Conservation (phyloP, 2,797 vertebrate species). For the Thaleichthys pacificus region DNA sequence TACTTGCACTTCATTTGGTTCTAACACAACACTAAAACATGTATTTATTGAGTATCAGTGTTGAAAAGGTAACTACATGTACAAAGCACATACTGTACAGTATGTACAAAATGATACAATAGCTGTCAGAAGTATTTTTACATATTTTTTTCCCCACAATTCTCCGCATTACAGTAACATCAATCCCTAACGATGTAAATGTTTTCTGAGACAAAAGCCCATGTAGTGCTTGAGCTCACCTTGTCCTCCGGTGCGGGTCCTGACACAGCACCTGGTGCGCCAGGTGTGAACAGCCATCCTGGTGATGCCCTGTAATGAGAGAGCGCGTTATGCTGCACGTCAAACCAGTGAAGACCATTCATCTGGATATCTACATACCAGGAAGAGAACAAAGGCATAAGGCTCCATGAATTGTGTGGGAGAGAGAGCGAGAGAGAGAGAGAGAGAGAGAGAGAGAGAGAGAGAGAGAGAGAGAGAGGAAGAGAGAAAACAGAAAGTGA, state of each 20-base stretch:
- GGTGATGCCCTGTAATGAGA: constrained; percentile 58
- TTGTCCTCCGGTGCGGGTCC: constrained; percentile 63
- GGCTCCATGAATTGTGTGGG: neutral
- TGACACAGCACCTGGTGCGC: constrained; percentile 68
- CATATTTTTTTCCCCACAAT: neutral
- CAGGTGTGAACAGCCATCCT: constrained; percentile 64
- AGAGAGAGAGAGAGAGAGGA: no score
- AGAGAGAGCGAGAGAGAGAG: no score
- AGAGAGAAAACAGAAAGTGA: no score
- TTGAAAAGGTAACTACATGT: no score
- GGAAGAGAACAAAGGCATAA: constrained; percentile 1
- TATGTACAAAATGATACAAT: neutral
- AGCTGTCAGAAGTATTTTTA: no score
- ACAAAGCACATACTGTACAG: neutral
- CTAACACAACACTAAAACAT: neutral
- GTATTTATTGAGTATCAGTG: neutral
- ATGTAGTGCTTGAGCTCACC: constrained; percentile 56
- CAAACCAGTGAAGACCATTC: constrained; percentile 48
- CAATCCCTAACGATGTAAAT: constrained; percentile 1
- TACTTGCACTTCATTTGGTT: no score
- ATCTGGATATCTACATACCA: constrained; percentile 52
- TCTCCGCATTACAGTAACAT: neutral
- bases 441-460: no score
- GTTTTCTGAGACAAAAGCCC: constrained; percentile 37
- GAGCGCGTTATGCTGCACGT: constrained; percentile 49